Base-by-base conservation (phyloP, 2,113 vertebrate species). In the Zosterops pallidus region DNA sequence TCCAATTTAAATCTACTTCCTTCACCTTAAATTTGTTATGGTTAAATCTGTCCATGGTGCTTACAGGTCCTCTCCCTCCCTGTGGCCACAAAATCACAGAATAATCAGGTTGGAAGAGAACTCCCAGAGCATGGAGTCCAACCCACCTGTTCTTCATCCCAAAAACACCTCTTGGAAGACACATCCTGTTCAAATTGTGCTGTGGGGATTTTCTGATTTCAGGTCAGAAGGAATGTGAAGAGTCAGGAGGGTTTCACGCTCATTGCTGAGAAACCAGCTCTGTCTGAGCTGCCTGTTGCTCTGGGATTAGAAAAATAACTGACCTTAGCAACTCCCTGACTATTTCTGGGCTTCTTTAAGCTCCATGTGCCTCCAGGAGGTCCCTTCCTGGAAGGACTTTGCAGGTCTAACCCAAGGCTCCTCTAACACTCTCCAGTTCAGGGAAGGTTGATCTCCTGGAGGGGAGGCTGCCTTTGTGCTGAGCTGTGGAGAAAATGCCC, bases 171-270 rank as follows among this genome's bases (percentile, higher is more conserved):
- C 42, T 46, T n/a, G 60, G 39, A 56, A 26, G 37, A 46, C 9
- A 15, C 0, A 35, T 17, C 26, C 70, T 31, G 4, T 8, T 18
- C 4, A 28, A 67, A 5, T 1, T 37, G 77, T 4, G 29, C 14
- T n/a, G 5, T 57, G 42, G 11, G 13, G 42, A 56, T 56, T 78
- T 65, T 56, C 9, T 4, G 2, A n/a, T 35, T 26, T 41, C 28
- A 24, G n/a, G 8, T 17, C 14, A 44, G 65, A 56, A 41, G 64
- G 33, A 15, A 29, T 1, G 31, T 56, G 64, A 68, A n/a, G 63
- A 86, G 6, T 18, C 39, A 50, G 64, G 56, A 52, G 64, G 25
- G 9, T 81, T 76, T 77, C 29, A 7, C 14, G 1, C 26, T 69
- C 55, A 9, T 17, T 87, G 44, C 35, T 24, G 44, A 63, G 63